Conservation (phyloP, 2,797 vertebrate genomes). For the Oceanodroma leucorhoa region DNA sequence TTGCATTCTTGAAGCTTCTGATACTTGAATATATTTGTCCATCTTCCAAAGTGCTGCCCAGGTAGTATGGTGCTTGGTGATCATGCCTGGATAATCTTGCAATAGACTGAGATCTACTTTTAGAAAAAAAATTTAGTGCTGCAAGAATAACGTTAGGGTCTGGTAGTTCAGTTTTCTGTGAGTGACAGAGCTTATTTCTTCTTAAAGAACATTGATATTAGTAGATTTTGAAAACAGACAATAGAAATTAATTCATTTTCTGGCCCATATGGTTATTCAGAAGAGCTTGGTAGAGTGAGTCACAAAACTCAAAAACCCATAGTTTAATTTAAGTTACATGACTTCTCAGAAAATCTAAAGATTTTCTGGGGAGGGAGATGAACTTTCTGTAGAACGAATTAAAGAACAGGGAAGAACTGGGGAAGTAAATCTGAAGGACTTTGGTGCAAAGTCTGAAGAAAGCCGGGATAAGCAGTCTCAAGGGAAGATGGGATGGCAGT, state of each 20-base stretch:
- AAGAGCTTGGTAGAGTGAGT: slow-evolving; percentile 17
- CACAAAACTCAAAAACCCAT: not conserved
- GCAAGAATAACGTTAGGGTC: not conserved
- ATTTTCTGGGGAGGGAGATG: not conserved
- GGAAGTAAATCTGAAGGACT: not conserved
- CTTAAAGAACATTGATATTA: not conserved
- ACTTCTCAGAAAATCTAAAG: not conserved
- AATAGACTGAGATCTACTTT: not conserved
- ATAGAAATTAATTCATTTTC: slow-evolving; percentile 40
- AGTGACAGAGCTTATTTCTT: slow-evolving; percentile 23
- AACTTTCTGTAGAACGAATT: not conserved
- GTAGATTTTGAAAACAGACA: slow-evolving; percentile 29
- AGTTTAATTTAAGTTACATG: slow-evolving; percentile 9
- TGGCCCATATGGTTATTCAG: not conserved
- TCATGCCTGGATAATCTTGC: not conserved
- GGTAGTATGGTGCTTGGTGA: not conserved
- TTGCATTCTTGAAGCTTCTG: not conserved
- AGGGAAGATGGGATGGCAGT: not conserved
- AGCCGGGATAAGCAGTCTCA: not conserved
- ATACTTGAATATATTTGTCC: not conserved
- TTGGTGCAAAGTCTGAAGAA: not conserved
- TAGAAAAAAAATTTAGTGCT: not conserved
- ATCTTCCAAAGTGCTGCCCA: not conserved
- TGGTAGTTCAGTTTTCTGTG: not conserved
- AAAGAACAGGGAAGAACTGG: not conserved